Base-by-base conservation (phyloP, 2,888 invertebrate genomes). In the Drosophila anomalata region DNA sequence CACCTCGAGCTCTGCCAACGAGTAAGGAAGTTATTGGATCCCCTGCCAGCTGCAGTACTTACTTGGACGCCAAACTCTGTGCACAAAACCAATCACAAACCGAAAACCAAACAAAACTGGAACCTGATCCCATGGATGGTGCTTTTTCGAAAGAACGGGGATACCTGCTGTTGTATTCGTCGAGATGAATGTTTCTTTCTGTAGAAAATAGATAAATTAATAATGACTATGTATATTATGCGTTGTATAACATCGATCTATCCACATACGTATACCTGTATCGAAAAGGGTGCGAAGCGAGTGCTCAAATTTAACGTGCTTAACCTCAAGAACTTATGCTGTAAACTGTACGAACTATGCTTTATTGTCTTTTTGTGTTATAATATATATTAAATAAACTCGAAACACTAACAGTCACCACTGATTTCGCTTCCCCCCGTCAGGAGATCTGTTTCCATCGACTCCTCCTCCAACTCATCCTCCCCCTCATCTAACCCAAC, bases 1-100 rank as follows among this genome's bases (percentile, higher is more conserved):
- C n/a, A 90, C 92, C 29, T 53, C 53, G 17, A 48, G 46, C 48
- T 44, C 51, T 8, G 42, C 29, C 41, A 89, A 81, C 71, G 92
- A 93, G 73, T 93, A 90, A 78, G 72, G 14, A 12, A 14, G 14
- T 6, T 33, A 29, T 22, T n/a, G 9, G 14, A 20, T 29, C 65
- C 65, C 63, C 46, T 41, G 69, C 58, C 54, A 73, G 62, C 62
- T 65, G 75, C 61, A 52, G 50, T 53, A 80, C 76, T 70, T 69
- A 73, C 8, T 39, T 8, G 8, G 39, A 12, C 20, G 41, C 65
- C 58, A 65, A 63, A 63, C 47, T 11, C n/a, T 12, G 33, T 12
- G 36, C 36, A 29, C 44, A 60, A 36, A 29, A 59, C 29, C 22
- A 51, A 52, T 24, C 20, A 58, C 26, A 56, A 36, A 58, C 51